phyloP scores from a whole-genome alignment of 1,140 invertebrate species.

The Orchestia grillus region DNA sequence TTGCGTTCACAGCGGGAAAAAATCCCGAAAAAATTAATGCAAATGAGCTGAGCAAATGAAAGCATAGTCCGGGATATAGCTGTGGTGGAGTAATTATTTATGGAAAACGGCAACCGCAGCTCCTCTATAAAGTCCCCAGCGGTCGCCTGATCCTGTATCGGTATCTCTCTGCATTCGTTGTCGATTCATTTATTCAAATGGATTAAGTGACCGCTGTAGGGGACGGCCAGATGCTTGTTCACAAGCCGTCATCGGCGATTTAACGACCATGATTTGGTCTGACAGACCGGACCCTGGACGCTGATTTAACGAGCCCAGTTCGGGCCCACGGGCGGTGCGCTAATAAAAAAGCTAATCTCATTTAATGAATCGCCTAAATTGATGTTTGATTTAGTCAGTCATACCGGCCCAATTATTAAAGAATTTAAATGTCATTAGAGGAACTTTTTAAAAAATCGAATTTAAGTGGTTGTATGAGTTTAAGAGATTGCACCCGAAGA shows the following conservation, averaged over 20 bases:
- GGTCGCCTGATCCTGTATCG: background rate
- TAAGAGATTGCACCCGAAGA: no score
- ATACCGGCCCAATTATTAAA: no score
- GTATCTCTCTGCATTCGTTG: constrained; percentile 32
- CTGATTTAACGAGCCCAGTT: background rate
- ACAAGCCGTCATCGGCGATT: constrained; percentile 18
- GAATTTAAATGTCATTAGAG: no score
- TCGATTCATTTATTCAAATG: constrained; percentile 36
- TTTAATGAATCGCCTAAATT: background rate
- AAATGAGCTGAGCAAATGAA: background rate
- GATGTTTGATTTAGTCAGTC: background rate
- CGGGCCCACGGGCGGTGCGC: background rate
- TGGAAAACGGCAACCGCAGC: background rate
- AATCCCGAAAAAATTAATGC: background rate
- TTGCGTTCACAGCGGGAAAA: background rate
- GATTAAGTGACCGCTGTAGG: constrained; percentile 29
- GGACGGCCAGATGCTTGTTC: constrained; percentile 28
- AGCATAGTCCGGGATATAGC: background rate
- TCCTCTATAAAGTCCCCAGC: background rate
- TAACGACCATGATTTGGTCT: background rate
- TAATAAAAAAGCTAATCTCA: background rate
- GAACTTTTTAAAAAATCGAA: no score
- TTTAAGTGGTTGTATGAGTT: no score
- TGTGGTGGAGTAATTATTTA: background rate
- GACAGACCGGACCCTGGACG: background rate